Evolutionary conservation across 2,888 invertebrate genomes (phyloP).

Genomic region (Uropetala carovei): DNA sequence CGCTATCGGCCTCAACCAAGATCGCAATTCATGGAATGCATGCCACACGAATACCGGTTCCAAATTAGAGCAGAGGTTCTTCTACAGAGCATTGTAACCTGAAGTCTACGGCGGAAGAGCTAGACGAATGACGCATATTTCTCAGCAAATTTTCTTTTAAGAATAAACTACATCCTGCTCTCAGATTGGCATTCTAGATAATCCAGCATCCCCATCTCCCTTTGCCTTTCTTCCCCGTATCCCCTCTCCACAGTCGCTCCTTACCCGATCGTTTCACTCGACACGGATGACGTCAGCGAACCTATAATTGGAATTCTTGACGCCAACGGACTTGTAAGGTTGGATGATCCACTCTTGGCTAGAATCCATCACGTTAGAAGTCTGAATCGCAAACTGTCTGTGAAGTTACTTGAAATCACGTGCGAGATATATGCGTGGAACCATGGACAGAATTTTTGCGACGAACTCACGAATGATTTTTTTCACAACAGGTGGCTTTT

Average conservation of each 20-base stretch:
- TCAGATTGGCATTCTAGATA: conserved; percentile 22
- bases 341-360: conserved; percentile 53
- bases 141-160: not conserved
- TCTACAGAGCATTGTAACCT: not conserved
- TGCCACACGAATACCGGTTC: not conserved
- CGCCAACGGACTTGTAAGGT: conserved; percentile 28
- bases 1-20: not conserved
- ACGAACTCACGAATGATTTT: conserved; percentile 28
- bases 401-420: not conserved
- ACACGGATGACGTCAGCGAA: conserved; percentile 17
- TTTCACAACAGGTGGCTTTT: not conserved
- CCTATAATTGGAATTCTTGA: conserved; percentile 47
- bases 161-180: not conserved
- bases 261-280: conserved; percentile 6
- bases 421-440: not conserved
- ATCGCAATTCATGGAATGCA: not conserved
- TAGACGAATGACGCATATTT: conserved; percentile 18
- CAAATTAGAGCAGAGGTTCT: not conserved
- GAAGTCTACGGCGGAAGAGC: not conserved
- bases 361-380: conserved; percentile 31
- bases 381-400: conserved; percentile 40
- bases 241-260: conserved; percentile 1
- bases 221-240: not conserved
- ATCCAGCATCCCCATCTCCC: not conserved
- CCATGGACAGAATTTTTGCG: not conserved